A percentile compares a stretch with the other conserved stretches of the same genome.
Conservation (phyloP, 2,113 vertebrate species). For the Callithrix jacchus region DNA sequence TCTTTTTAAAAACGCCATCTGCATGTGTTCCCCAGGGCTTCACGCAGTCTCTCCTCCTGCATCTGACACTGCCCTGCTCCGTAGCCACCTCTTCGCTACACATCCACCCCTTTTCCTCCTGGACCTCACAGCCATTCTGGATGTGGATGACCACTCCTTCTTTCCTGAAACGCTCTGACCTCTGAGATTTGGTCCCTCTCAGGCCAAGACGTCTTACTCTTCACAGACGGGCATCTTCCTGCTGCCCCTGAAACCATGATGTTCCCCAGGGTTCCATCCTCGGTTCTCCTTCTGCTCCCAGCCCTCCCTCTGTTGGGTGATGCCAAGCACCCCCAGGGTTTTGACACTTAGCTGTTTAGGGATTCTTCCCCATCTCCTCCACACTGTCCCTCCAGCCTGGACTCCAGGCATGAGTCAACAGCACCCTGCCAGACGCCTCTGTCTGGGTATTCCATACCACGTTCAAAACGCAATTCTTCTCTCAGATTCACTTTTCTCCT, state of each 20-base stretch:
- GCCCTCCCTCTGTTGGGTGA: not conserved
- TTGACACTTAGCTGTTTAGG: not conserved
- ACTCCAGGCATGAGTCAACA: not conserved
- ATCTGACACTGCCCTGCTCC: rapidly evolving
- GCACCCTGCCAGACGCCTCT: rapidly evolving
- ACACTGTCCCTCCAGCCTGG: not conserved
- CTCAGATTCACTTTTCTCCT: not conserved
- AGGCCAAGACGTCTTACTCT: not conserved
- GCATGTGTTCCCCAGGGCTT: too few relatives aligned
- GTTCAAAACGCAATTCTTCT: not conserved
- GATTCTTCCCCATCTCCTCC: not conserved
- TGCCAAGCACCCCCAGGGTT: not conserved
- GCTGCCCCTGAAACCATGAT: too few relatives aligned
- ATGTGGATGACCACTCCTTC: not conserved
- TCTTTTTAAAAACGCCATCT: not conserved
- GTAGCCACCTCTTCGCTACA: rapidly evolving
- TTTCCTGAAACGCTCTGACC: not conserved
- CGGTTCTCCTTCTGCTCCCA: not conserved
- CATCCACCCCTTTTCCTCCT: not conserved
- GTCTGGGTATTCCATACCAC: rapidly evolving
- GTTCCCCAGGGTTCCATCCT: not conserved
- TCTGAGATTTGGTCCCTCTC: not conserved
- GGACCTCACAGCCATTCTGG: not conserved
- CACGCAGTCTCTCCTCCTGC: not conserved
- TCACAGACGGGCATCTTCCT: not conserved